phyloP scores from a whole-genome alignment of 2,888 invertebrate genomes.

The Apodemia hepburni region DNA sequence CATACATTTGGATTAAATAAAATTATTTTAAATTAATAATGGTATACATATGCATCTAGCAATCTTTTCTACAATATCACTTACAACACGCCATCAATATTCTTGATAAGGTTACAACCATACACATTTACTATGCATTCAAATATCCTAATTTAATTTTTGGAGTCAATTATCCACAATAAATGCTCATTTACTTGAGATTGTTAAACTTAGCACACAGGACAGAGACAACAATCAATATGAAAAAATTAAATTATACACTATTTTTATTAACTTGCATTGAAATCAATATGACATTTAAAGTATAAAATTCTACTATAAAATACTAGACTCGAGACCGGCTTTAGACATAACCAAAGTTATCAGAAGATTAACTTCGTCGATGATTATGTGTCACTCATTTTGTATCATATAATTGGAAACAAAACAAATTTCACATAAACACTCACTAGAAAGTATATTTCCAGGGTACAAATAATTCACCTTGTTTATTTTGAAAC shows the following conservation, averaged over 20 bases:
- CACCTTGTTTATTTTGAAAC: neutral
- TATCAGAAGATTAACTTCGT: constrained; percentile 22
- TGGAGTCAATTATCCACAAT: constrained; percentile 60
- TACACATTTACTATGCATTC: constrained; percentile 59
- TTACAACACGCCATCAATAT: constrained; percentile 50
- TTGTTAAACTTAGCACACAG: constrained; percentile 50
- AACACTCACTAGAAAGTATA: neutral
- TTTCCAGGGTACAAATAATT: neutral
- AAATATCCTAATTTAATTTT: constrained; percentile 62
- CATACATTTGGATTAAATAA: constrained; percentile 37
- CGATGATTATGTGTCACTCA: constrained; percentile 32
- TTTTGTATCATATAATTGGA: constrained; percentile 29
- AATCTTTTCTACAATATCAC: constrained; percentile 38
- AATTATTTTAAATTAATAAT: constrained; percentile 48
- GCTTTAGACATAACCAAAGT: constrained; percentile 25
- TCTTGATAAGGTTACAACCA: constrained; percentile 59
- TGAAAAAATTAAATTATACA: constrained; percentile 2
- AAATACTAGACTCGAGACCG: neutral
- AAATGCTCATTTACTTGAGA: constrained; percentile 52
- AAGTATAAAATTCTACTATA: constrained; percentile 36
- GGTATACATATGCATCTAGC: constrained; percentile 56
- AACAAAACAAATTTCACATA: constrained; percentile 22
- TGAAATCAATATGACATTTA: constrained; percentile 31
- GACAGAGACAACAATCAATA: constrained; percentile 30
- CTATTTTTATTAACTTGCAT: constrained; percentile 29